phyloP scores from a whole-genome alignment of 2,113 vertebrate genomes.

The Mustela nigripes region DNA sequence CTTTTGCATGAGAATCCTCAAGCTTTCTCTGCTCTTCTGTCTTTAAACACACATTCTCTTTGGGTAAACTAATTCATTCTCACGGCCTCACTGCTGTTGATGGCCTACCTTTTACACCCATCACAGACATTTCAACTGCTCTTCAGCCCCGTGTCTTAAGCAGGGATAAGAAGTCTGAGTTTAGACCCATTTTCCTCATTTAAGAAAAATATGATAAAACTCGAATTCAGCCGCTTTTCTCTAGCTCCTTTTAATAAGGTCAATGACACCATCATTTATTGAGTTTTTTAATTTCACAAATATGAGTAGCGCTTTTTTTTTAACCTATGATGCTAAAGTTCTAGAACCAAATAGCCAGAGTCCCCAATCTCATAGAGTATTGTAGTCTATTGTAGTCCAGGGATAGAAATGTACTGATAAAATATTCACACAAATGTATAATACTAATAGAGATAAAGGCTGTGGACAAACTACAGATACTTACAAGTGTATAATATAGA shows the following conservation, averaged over 20 bases:
- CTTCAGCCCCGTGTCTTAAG: not conserved
- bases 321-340: not conserved
- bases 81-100: not conserved
- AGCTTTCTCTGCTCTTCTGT: not conserved
- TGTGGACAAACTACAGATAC: not conserved
- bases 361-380: not conserved
- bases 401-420: not conserved
- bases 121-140: not conserved
- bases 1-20: slow-evolving; percentile 48
- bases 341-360: slow-evolving; percentile 5
- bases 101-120: slow-evolving; percentile 15
- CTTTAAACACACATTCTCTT: not conserved
- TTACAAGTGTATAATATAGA: not conserved
- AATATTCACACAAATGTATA: not conserved
- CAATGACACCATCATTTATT: not conserved
- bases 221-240: not conserved
- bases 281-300: slow-evolving; percentile 41
- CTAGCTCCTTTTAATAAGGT: not conserved
- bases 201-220: slow-evolving; percentile 50
- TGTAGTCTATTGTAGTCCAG: not conserved
- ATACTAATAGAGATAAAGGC: not conserved
- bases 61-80: slow-evolving; percentile 28
- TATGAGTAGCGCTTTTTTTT: not conserved
- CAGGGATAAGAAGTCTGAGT: not conserved
- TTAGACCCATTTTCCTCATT: too few relatives aligned